A percentile compares a stretch with the other conserved stretches of the same genome.
Evolutionary conservation across 2,888 invertebrate species (phyloP).

Genomic region (Deladenus siricidicola): DNA sequence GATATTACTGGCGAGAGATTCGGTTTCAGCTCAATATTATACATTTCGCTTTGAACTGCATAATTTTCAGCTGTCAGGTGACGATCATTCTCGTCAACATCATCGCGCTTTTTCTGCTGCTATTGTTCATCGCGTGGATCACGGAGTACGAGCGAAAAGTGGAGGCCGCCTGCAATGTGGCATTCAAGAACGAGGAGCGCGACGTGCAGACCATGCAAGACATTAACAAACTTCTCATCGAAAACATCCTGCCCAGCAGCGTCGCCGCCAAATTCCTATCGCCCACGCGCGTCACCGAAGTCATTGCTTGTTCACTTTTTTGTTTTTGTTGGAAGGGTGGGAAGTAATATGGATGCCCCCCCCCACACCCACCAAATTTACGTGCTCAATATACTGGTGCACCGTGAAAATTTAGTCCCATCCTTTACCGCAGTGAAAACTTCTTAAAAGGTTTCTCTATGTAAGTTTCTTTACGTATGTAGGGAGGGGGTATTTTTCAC

Average conservation of each 20-base stretch:
- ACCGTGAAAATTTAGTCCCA: no score
- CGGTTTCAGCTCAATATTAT: no score
- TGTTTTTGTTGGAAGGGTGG: slow-evolving; percentile 1
- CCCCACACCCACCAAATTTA: not conserved
- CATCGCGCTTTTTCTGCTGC: slow-evolving; percentile 41
- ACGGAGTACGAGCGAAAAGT: slow-evolving; percentile 61
- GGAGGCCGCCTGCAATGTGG: slow-evolving; percentile 86
- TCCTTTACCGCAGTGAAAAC: no score
- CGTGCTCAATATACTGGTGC: no score
- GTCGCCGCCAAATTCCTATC: slow-evolving; percentile 86
- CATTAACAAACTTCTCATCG: slow-evolving; percentile 87
- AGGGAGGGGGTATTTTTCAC: no score
- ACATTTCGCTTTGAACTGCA: no score
- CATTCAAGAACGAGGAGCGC: slow-evolving; percentile 79
- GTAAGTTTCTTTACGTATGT: no score
- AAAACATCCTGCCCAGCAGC: slow-evolving; percentile 90
- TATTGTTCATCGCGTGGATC: slow-evolving; percentile 51
- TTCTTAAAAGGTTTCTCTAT: no score
- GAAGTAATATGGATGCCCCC: not conserved
- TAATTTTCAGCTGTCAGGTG: slow-evolving; percentile 48
- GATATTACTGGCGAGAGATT: no score
- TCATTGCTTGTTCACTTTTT: slow-evolving; percentile 46
- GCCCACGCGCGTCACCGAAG: slow-evolving; percentile 64
- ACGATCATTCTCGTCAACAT: slow-evolving; percentile 47
- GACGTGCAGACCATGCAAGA: slow-evolving; percentile 91